Conservation (phyloP, 1,140 invertebrate species). For the Ephestia elutella region DNA sequence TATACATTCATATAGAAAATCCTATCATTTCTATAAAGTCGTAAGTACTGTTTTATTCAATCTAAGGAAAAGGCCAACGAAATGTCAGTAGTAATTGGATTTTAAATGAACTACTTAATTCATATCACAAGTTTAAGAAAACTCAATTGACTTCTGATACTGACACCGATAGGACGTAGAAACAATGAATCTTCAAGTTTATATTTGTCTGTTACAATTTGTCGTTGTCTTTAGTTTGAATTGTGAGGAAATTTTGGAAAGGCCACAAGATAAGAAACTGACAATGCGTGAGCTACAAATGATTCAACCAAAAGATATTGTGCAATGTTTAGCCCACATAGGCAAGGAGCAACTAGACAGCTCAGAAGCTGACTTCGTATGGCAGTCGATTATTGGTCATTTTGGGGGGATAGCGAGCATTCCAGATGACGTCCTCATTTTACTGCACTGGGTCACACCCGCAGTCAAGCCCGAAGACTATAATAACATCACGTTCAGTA, state of each 20-base stretch:
- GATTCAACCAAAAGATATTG: constrained; percentile 42
- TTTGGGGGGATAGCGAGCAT: constrained; percentile 47
- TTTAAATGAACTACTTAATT: neutral
- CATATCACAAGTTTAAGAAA: neutral
- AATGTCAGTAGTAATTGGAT: neutral
- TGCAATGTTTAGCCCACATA: constrained; percentile 47
- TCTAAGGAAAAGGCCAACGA: neutral
- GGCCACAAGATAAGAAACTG: constrained; percentile 28
- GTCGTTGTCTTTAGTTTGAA: constrained; percentile 9
- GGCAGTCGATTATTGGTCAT: constrained; percentile 43
- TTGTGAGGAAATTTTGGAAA: constrained; percentile 41
- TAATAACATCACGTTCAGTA: constrained; percentile 62
- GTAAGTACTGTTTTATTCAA: neutral
- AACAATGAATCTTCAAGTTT: neutral
- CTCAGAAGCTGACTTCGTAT: constrained; percentile 49
- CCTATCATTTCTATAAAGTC: neutral
- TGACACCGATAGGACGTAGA: neutral
- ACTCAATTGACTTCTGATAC: neutral
- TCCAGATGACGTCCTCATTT: constrained; percentile 56
- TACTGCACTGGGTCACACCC: constrained; percentile 65
- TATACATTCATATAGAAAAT: too few relatives aligned
- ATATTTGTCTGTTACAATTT: neutral
- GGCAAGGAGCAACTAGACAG: constrained; percentile 36
- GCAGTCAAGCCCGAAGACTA: constrained; percentile 62
- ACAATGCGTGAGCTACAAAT: constrained; percentile 37